Evolutionary conservation across 2,888 invertebrate genomes (phyloP), one percentile per base, ranked within the genome.

Genomic region (Hylaea fasciaria): DNA sequence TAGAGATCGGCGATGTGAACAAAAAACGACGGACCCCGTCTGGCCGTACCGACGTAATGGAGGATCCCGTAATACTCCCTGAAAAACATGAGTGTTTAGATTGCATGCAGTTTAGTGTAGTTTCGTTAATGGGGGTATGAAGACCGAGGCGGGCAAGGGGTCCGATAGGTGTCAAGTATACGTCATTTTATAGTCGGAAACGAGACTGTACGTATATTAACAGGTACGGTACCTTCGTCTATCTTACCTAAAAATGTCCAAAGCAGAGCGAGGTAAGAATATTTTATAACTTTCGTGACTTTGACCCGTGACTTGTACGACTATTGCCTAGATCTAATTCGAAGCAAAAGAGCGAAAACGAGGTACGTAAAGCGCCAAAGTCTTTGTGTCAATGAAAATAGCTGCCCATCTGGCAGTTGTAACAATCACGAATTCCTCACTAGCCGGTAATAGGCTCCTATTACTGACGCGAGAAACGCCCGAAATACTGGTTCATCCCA

Each of bases 21-120:
- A 82, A 85, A 86, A 86, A 87, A 82, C 80, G 73, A 69, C 65
- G 72, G 75, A 72, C 64, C 77, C 80, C 78, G 80, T 82, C 81
- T 81, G 80, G 66, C 69, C 70, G 68, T 59, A 54, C 75, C 64
- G 64, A 67, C 72, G 69, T 81, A 81, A 81, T 82, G 79, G 80
- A 70, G 71, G 74, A 70, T 70, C 65, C 72, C 65, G 70, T 75
- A 74, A 73, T 77, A 76, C 70, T 66, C 63, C 67, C 46, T 69
- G 74, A 77, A 79, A 79, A 79, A 80, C 79, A 78, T 77, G 77
- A 75, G 78, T 75, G 75, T 75, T 76, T 75, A 72, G 77, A 80
- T 80, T 68, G 70, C 77, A 71, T 78, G 77, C 78, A 79, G 73
- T 80, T 77, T 75, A 69, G 68, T 71, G 66, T 77, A 76, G 70